phyloP scores from a whole-genome alignment of 2,888 invertebrate genomes.

The Periphyllus acericola region DNA sequence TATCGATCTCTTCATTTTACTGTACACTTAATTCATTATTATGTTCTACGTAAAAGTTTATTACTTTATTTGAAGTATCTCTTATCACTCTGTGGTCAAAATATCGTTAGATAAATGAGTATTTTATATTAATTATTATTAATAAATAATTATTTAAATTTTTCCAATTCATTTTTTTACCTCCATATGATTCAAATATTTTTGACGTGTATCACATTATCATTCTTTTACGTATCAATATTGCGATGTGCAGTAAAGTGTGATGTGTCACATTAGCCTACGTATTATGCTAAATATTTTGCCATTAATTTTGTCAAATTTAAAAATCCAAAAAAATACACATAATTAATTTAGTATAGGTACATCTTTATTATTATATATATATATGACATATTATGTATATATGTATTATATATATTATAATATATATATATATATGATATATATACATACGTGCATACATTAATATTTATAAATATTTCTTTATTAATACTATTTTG shows the following conservation, averaged over 20 bases:
- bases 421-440: not conserved
- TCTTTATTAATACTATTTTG: slow-evolving; percentile 61
- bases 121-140: slow-evolving; percentile 44
- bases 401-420: slow-evolving; percentile 12
- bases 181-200: slow-evolving; percentile 27
- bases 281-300: slow-evolving; percentile 53
- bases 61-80: not conserved
- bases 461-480: slow-evolving; percentile 57
- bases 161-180: slow-evolving; percentile 26
- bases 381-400: slow-evolving; percentile 37
- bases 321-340: slow-evolving; percentile 40
- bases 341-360: slow-evolving; percentile 60
- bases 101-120: slow-evolving; percentile 30
- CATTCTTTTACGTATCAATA: slow-evolving; percentile 46
- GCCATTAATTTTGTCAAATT: slow-evolving; percentile 50
- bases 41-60: slow-evolving; percentile 21
- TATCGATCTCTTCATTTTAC: slow-evolving; percentile 60
- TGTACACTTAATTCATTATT: slow-evolving; percentile 37
- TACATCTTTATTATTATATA: slow-evolving; percentile 50
- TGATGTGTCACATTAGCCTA: slow-evolving; percentile 47
- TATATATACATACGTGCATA: slow-evolving; percentile 31
- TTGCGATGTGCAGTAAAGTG: slow-evolving; percentile 49
- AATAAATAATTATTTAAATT: slow-evolving; percentile 49
- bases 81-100: not conserved
- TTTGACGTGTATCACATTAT: slow-evolving; percentile 45